These are phyloP conservation scores for Simalia tracyae DNA, from an alignment of 2,797 vertebrate genomes.

Conservation along the genomic window DNA sequence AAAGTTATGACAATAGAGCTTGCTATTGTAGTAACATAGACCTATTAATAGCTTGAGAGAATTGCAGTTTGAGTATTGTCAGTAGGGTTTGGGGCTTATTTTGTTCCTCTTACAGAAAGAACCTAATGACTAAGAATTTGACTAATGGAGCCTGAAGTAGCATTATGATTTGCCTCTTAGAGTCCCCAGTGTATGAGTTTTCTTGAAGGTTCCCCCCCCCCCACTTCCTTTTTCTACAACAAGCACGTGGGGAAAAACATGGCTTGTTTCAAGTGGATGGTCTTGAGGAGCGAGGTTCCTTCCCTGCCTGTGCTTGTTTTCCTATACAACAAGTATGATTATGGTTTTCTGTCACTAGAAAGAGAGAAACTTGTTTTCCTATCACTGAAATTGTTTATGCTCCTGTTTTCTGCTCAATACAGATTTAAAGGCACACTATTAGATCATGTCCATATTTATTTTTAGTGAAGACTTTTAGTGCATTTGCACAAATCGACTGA, in stretches of 20 bases:
- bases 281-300: constrained; percentile 53
- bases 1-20: neutral
- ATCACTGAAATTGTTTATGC: constrained; percentile 14
- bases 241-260: constrained; percentile 68
- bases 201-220: constrained; percentile 55
- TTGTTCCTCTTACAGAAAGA: constrained; percentile 51
- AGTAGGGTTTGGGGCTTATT: constrained; percentile 21
- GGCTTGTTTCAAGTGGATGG: constrained; percentile 58
- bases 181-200: constrained; percentile 69
- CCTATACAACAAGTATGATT: constrained; percentile 34
- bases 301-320: constrained; percentile 52
- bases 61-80: constrained; percentile 51
- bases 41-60: constrained; percentile 24
- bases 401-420: neutral
- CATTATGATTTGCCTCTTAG: constrained; percentile 67
- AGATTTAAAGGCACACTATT: neutral
- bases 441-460: neutral
- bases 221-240: constrained; percentile 61
- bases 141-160: constrained; percentile 63
- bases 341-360: constrained; percentile 8
- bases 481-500: neutral
- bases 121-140: constrained; percentile 52
- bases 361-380: constrained; percentile 15
- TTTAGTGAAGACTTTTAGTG: neutral
- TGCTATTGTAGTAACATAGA: neutral